Evolutionary conservation across 1,140 invertebrate species (phyloP).

Genomic region (Xylocopa sonorina): DNA sequence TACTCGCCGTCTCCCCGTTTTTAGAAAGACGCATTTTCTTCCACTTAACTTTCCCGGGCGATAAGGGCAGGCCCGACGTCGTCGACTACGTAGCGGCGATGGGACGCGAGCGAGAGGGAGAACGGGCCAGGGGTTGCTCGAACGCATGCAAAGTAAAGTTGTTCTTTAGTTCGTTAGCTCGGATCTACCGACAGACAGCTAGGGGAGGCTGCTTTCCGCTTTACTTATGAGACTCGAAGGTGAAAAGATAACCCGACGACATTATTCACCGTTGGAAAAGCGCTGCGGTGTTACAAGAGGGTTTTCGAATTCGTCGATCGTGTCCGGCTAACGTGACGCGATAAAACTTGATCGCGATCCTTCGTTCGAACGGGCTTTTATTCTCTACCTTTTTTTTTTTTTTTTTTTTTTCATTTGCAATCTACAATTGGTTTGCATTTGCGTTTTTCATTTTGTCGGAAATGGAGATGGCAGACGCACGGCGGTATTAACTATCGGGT

Average conservation of each 20-base stretch:
- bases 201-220: constrained; percentile 54
- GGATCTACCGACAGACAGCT: constrained; percentile 34
- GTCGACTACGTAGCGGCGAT: constrained; percentile 38
- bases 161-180: constrained; percentile 80
- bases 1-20: constrained; percentile 61
- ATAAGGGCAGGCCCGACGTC: constrained; percentile 69
- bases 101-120: constrained; percentile 20
- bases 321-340: constrained; percentile 31
- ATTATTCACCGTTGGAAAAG: constrained; percentile 74
- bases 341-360: constrained; percentile 17
- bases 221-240: constrained; percentile 78
- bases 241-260: constrained; percentile 78
- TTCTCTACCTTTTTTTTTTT: too few species aligned
- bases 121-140: constrained; percentile 41
- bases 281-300: constrained; percentile 3
- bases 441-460: too few species aligned
- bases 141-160: constrained; percentile 74
- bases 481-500: too few species aligned
- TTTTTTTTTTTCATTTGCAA: too few species aligned
- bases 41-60: constrained; percentile 79
- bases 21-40: constrained; percentile 77
- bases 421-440: too few species aligned
- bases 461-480: too few species aligned
- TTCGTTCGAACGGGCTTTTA: neutral
- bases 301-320: constrained; percentile 1